Conservation (phyloP, 2,888 invertebrate genomes). For the Melanargia galathea region DNA sequence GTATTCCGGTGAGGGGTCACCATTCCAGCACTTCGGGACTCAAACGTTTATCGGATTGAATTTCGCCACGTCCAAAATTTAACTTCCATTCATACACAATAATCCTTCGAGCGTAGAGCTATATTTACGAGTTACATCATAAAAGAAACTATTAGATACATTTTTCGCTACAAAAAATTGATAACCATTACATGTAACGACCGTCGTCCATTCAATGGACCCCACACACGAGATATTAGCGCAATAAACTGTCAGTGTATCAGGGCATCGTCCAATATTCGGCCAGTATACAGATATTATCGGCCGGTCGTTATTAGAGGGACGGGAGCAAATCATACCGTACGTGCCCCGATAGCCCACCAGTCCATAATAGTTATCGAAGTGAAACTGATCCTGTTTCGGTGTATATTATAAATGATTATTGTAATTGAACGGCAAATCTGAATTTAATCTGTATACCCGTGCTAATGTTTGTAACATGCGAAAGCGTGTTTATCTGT, state of each 20-base stretch:
- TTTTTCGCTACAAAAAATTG: conserved; percentile 17
- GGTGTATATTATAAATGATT: neutral
- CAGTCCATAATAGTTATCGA: conserved; percentile 17
- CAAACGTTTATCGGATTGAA: too few species aligned
- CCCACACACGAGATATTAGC: conserved; percentile 38
- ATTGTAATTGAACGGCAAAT: neutral
- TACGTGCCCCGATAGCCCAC: conserved; percentile 48
- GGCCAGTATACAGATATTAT: conserved; percentile 58
- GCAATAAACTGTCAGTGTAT: conserved; percentile 53
- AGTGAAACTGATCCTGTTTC: neutral
- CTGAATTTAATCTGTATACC: neutral
- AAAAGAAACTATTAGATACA: conserved; percentile 9
- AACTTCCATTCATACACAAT: neutral
- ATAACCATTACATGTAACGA: conserved; percentile 17
- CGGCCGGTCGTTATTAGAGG: conserved; percentile 57
- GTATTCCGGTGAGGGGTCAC: neutral
- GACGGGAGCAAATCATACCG: conserved; percentile 57
- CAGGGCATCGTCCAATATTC: conserved; percentile 59
- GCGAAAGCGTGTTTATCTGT: too few species aligned
- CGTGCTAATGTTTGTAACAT: too few species aligned
- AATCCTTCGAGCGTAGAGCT: too few species aligned
- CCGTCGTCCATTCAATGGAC: conserved; percentile 27
- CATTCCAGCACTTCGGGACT: too few species aligned
- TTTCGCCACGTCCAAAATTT: neutral
- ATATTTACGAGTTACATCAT: neutral